Evolutionary conservation across 2,888 invertebrate species (phyloP).

Genomic region (Mystacides longicornis): DNA sequence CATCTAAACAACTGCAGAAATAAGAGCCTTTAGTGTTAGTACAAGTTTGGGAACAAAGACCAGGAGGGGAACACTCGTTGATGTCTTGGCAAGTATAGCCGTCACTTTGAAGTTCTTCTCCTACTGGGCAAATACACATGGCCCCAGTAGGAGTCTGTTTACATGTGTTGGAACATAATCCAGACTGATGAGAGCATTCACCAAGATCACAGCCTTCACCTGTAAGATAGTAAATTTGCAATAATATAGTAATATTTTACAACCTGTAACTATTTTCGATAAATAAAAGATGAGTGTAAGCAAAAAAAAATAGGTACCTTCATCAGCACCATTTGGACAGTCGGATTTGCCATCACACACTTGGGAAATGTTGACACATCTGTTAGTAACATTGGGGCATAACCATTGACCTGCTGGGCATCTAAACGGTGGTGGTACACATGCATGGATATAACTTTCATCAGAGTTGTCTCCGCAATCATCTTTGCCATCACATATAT

Average conservation of each 20-base stretch:
- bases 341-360: conserved; percentile 85
- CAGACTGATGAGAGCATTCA: conserved; percentile 67
- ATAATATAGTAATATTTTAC: not conserved
- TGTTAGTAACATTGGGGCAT: conserved; percentile 73
- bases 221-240: conserved; percentile 24
- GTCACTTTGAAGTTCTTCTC: conserved; percentile 69
- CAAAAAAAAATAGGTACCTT: conserved; percentile 51
- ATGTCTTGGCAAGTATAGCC: conserved; percentile 68
- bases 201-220: conserved; percentile 73
- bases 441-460: conserved; percentile 76
- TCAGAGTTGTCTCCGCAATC: conserved; percentile 90
- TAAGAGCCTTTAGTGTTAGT: conserved; percentile 85
- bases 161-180: conserved; percentile 77
- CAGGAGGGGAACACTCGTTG: conserved; percentile 84
- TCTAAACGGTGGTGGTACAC: conserved; percentile 68
- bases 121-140: conserved; percentile 81
- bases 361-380: conserved; percentile 78
- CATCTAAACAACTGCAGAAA: conserved; percentile 78
- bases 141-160: conserved; percentile 84
- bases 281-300: not conserved
- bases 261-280: not conserved
- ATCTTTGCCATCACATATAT: conserved; percentile 89
- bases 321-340: conserved; percentile 91
- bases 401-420: conserved; percentile 76
- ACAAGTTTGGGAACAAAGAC: conserved; percentile 86